Base-by-base conservation (phyloP, 2,113 vertebrate genomes). In the Corythornis madagascariensis region DNA sequence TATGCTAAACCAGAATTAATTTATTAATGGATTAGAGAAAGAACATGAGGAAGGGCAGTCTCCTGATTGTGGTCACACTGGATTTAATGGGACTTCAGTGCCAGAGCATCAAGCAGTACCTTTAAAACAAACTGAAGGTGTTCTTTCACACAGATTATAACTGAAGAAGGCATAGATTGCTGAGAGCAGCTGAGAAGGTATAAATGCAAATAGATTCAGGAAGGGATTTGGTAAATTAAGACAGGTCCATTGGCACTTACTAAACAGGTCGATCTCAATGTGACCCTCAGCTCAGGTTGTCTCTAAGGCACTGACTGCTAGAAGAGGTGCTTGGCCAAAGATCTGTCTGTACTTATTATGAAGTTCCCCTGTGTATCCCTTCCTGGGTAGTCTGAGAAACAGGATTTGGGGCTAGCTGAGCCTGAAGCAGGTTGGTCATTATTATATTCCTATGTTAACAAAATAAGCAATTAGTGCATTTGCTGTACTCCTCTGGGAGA, bases 141-240 rank as follows among this genome's bases (percentile, higher is more conserved):
- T 26, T 86, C 88, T 73, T 92, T 84, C 38, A 56, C 20, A 40
- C 7, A 64, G 70, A 6, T 63, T 11, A 2, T 52, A 78, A 52
- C 16, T 52, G 42, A 64, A 60, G 50, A 35, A 56, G 53, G 42
- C 18, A 42, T 48, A 87, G 31, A 22, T 20, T 87, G 61, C 71
- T 59, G 45, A 91, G 48, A 61, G 18, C 69, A 87, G 70, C 61
- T 61, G n/a, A 7, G 8, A 55, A 95, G 38, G 50, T 45, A 92
- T 87, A 91, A 85, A 79, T 66, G 78, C 42, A 91, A 84, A 93
- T 65, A 55, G 45, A 13, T 81, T 83, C 86, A 78, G 65, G 74
- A 70, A 89, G 45, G 63, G 50, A 93, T 89, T 76, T 83, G 16
- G 59, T 93, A 79, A 86, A 89, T 92, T 57, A 85, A 84, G 81